Evolutionary conservation across 2,113 vertebrate species (phyloP), one percentile per base, ranked within the genome.

Genomic region (Formicarius rufipectus): DNA sequence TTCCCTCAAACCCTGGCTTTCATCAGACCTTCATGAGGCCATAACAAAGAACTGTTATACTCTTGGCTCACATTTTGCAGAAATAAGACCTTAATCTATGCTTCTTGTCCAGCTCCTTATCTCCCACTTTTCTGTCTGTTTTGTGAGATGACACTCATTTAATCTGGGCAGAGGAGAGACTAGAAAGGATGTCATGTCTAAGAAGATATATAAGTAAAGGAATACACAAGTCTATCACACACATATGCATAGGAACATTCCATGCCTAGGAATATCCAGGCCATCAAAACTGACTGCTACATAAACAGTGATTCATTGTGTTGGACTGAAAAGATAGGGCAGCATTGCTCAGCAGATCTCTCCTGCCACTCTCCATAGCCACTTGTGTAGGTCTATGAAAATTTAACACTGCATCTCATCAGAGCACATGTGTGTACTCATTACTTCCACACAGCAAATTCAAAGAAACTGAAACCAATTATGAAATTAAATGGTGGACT

Each of bases 381-480:
- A 42, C 37, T 55, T 0, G 0, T 22, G 31, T 22, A 78, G 28
- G 20, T 44, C 68, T 58, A 39, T 22, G 49, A 84, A 87, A 91
- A 64, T 89, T 28, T 58, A 63, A 72, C 8, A 56, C 35, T 21
- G 27, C 27, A 72, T n/a, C 42, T 87, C 15, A 52, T 47, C 40
- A 58, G 27, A 75, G 69, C 35, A 60, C 0, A 0, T 35, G 37
- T 27, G 35, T 15, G 7, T 39, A 30, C 19, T 85, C 14, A 50
- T 28, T 37, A 74, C 10, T 58, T 47, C 50, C 12, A 66, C 1
- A 4, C 4, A n/a, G 37, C 6, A 73, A 56, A 81, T 56, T 64
- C 28, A 44, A 87, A 76, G 81, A 91, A 90, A 91, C 17, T 42
- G 35, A 93, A 91, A 82, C 17, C 33, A 84, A 40, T 55, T 71